Evolutionary conservation across 2,888 invertebrate genomes (phyloP).

Genomic region (Thymelicus sylvestris): DNA sequence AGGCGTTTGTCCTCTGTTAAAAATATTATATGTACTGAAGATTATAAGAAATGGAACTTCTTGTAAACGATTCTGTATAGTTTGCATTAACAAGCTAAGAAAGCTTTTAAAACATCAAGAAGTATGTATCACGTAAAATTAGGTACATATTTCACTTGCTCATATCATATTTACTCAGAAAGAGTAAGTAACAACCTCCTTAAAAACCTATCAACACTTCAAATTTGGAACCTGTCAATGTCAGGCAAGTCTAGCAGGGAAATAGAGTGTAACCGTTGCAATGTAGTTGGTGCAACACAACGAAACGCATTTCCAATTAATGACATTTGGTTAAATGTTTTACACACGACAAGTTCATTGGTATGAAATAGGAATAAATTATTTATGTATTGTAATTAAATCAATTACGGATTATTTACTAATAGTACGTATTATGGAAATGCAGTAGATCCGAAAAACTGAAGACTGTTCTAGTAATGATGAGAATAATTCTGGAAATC

Average conservation of each 20-base stretch:
- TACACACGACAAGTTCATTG: not conserved
- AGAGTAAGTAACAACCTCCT: not conserved
- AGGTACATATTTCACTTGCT: not conserved
- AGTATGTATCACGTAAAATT: too few relatives aligned
- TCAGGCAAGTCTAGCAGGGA: conserved; percentile 13
- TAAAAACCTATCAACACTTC: conserved; percentile 7
- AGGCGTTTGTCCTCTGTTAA: too few relatives aligned
- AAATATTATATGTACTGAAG: too few relatives aligned
- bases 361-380: not conserved
- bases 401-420: not conserved
- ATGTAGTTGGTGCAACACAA: not conserved
- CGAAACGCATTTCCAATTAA: conserved; percentile 4
- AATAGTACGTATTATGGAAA: too few relatives aligned
- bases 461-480: too few relatives aligned
- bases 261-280: conserved; percentile 27
- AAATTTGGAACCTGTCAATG: conserved; percentile 25
- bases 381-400: not conserved
- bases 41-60: too few relatives aligned
- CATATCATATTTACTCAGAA: too few relatives aligned
- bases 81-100: too few relatives aligned
- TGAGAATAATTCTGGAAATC: too few relatives aligned
- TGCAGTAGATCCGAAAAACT: too few relatives aligned
- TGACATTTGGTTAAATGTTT: conserved; percentile 5
- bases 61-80: too few relatives aligned
- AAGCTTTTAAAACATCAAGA: too few relatives aligned